Conservation (phyloP, 1,140 invertebrate genomes). For the Aphelinus certus region DNA sequence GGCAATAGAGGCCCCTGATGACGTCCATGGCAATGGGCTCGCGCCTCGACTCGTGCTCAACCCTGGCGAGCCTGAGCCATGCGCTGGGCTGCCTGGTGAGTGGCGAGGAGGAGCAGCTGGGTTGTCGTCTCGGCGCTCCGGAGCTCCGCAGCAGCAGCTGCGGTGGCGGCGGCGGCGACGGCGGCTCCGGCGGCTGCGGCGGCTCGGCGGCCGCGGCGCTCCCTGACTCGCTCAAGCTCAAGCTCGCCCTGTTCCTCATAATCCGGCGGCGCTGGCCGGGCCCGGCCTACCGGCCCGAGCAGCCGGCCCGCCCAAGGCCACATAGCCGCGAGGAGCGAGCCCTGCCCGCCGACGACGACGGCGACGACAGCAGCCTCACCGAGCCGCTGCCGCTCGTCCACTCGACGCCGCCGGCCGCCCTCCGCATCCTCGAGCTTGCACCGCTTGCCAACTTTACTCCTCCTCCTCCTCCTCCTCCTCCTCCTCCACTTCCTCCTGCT, state of each 20-base stretch:
- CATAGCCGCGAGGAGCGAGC: too few relatives aligned
- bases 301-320: too few relatives aligned
- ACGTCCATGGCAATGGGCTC: constrained; percentile 58
- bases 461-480: not conserved
- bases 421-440: not conserved
- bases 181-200: not conserved
- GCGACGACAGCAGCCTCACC: too few relatives aligned
- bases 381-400: not conserved
- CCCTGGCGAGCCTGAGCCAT: constrained; percentile 16
- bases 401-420: not conserved
- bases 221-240: not conserved
- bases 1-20: constrained; percentile 56
- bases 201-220: not conserved
- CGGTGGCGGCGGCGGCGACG: not conserved
- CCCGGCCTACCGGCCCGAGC: too few relatives aligned
- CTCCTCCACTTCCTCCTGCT: not conserved
- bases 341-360: too few relatives aligned
- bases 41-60: constrained; percentile 14
- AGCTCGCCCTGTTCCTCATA: too few relatives aligned
- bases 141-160: not conserved
- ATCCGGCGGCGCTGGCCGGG: too few relatives aligned
- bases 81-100: not conserved
- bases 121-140: not conserved
- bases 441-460: not conserved
- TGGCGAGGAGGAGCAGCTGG: not conserved